Base-by-base conservation (phyloP, 2,797 vertebrate species). In the Esox masquinongy region DNA sequence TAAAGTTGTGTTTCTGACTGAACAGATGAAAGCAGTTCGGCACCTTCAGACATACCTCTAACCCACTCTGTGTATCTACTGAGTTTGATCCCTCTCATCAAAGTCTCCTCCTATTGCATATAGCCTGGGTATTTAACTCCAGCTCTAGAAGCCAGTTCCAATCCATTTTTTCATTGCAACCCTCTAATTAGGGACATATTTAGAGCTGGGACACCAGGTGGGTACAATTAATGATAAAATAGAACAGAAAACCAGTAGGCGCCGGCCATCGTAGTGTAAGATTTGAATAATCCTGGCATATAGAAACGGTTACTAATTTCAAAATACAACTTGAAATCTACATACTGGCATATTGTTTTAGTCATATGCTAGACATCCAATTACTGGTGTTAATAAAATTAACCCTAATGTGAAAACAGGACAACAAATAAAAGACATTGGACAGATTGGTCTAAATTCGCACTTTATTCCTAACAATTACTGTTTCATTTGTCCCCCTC, bases 401-500 rank as follows among this genome's bases (percentile, higher is more conserved):
- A 16, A 66, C 22, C 11, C 22, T 12, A 26, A 34, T 66, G 24
- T 31, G 29, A 66, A 31, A 29, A 66, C 63, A 66, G 24, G 53
- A 17, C 51, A 53, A 74, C 63, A 73, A 72, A 84, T 64, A 84
- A 85, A 81, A 49, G 82, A 90, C 75, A 76, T 86, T 61, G 77
- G 76, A 78, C 76, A 77, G 81, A 79, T 92, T 93, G 93, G 91
- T 94, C 93, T 95, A 95, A 93, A 92, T 92, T 92, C 83, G 89
- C 91, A 93, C 91, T 95, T 95, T 95, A 94, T 92, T 95, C 91
- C 92, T 93, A 94, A 94, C 92, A 95, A 93, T 92, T 93, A 94
- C 91, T 92, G 91, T 89, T 92, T 93, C 71, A 85, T 91, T 88
- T 79, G 81, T 84, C 86, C 92, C 89, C 82, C n/a, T 56, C 75